Evolutionary conservation across 1,140 invertebrate genomes (phyloP), one percentile per base, ranked within the genome.

Genomic region (Spodoptera frugiperda): DNA sequence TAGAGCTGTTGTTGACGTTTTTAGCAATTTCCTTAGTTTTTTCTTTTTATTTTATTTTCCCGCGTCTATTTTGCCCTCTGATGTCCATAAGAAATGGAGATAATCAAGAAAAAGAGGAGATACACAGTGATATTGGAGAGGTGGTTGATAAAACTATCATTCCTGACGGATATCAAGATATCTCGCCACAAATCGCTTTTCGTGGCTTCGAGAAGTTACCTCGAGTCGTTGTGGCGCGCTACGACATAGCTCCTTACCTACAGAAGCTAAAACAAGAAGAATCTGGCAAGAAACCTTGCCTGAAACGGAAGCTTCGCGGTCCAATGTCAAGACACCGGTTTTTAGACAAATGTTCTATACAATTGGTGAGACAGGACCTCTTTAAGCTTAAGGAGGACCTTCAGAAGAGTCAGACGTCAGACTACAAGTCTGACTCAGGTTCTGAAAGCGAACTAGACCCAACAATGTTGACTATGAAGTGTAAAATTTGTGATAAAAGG

Each of bases 401-500:
- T n/a, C 19, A 67, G 3, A 81, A 59, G 8, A 81, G 59, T 63
- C 71, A 0, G 55, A 30, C 54, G 3, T 54, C 14, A 25, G 19
- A 2, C 0, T n/a, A 3, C 1, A 44, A 33, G 63, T 68, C 55
- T 55, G 5, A 78, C 10, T 83, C 78, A 12, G 74, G 55, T 15
- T 72, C 79, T 8, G 68, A 70, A 1, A 44, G 14, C 9, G 79
- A 81, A n/a, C 44, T 44, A 11, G 67, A 74, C 21, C 53, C 68
- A 48, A 78, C 25, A 2, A 83, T 83, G 74, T 57, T 81, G 6
- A 80, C 61, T n/a, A 30, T 86, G 1, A 88, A 82, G 65, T 91
- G 89, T 84, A 89, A 87, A 57, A 90, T 89, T 21, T 91, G 90
- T 59, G 75, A 86, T 17, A 92, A 92, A 75, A 30, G 70, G 0